Evolutionary conservation across 2,113 vertebrate species (phyloP), one percentile per base, ranked within the genome.

Genomic region (Ailurus styani): DNA sequence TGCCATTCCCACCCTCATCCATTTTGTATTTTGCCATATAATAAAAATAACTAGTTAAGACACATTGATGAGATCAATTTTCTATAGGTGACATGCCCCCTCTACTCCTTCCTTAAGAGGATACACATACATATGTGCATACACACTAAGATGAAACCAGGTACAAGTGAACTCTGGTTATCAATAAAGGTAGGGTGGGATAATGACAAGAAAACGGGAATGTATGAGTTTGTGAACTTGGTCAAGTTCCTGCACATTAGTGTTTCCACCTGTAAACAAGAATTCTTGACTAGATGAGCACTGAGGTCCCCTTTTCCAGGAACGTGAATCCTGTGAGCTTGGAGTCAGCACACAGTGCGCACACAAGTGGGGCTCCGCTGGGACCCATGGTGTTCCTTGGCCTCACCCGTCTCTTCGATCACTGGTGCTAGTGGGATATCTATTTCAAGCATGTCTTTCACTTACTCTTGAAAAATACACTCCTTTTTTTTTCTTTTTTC

Each of bases 391-490:
- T 17, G 5, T 18, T 77, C 17, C 45, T 40, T n/a, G 45, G 20
- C 21, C 25, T 87, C 31, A 21, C 14, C 66, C 15, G 27, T 47
- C 27, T 40, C 82, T 78, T 79, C 88, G 37, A 94, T 72, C 73
- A 42, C 52, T 40, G 66, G 1, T 81, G 95, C 89, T 96, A 27
- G 50, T 93, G 87, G 52, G 87, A 83, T 57, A 57, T 34, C 29
- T 72, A 18, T 93, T 97, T 96, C 87, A 97, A 96, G 82, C 64
- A 52, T n/a, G 50, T 13, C 87, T 85, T 75, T 97, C 1, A 5
- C 31, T 94, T 66, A 6, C 42, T 94, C 15, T 21, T 57, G 57
- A 85, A 86, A 97, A 97, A 97, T 90, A 86, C 52, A 97, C 57
- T 55, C 40, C 60, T 91, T 17, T 18, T 34, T 97, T 97, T 86